A percentile compares a stretch with the other conserved stretches of the same genome.
Conservation (phyloP, 2,113 vertebrate genomes). For the Lepidothrix coronata region DNA sequence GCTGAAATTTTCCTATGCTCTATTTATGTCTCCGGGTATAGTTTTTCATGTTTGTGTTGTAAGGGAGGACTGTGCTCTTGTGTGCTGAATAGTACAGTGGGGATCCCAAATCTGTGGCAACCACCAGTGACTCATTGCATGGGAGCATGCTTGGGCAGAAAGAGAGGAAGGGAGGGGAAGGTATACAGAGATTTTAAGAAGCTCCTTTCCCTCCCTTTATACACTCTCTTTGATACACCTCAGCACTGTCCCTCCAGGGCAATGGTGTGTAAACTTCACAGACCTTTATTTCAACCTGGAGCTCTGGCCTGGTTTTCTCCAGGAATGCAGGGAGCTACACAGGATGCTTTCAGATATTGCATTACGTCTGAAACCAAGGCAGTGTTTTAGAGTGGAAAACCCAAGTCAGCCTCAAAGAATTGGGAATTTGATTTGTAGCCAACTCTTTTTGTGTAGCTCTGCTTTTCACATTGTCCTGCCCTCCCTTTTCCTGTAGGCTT, state of each 20-base stretch:
- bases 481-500: not conserved
- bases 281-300: not conserved
- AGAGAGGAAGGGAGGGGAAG: conserved; percentile 42
- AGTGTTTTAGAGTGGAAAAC: conserved; percentile 48
- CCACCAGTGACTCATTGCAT: not conserved
- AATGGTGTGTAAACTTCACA: not conserved
- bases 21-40: not conserved
- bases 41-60: not conserved
- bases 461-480: not conserved
- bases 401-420: conserved; percentile 47
- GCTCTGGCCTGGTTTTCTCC: not conserved
- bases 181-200: conserved; percentile 5
- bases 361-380: conserved; percentile 17
- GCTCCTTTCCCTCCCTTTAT: conserved; percentile 6
- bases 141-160: not conserved
- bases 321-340: conserved; percentile 9
- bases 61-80: not conserved
- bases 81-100: not conserved
- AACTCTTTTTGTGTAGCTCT: conserved; percentile 20
- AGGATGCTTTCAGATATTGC: conserved; percentile 34
- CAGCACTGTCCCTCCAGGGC: not conserved
- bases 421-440: conserved; percentile 26
- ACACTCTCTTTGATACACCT: conserved; percentile 37
- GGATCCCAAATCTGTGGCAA: conserved; percentile 30
- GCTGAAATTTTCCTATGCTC: not conserved